Evolutionary conservation across 2,113 vertebrate genomes (phyloP).

Genomic region (Himantopus leucocephalus): DNA sequence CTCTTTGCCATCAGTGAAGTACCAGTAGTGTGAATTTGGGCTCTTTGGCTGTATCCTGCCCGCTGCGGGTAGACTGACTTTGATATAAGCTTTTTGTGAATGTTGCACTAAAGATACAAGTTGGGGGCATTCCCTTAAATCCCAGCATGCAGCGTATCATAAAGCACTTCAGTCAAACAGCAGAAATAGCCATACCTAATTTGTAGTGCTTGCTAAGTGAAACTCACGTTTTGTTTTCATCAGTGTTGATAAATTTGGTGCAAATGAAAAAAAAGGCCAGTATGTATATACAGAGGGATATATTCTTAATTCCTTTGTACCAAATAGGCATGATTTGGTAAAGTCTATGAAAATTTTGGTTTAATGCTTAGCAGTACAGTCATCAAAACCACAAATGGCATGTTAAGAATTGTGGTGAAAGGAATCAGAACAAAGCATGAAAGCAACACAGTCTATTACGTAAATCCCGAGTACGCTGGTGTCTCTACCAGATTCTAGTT

Average conservation of each 20-base stretch:
- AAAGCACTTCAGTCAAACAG: background rate
- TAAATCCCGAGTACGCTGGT: rapidly evolving
- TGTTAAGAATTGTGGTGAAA: background rate
- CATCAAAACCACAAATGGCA: background rate
- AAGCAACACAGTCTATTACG: background rate
- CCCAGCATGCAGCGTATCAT: background rate
- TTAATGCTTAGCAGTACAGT: background rate
- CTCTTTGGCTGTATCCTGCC: background rate
- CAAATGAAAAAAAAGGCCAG: background rate
- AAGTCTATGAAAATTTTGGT: background rate
- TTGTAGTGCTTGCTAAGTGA: background rate
- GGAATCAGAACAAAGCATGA: background rate
- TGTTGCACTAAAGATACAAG: background rate
- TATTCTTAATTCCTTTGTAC: background rate
- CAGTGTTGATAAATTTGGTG: background rate
- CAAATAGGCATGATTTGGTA: background rate
- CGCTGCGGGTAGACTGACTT: background rate
- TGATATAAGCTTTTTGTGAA: background rate
- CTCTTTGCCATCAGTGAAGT: background rate
- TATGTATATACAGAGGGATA: background rate
- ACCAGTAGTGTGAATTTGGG: background rate
- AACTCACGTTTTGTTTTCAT: background rate
- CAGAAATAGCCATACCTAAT: background rate
- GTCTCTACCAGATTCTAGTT: background rate
- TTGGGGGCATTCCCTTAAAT: background rate